A percentile compares a stretch with the other conserved stretches of the same genome.
Evolutionary conservation across 2,113 vertebrate genomes (phyloP).

Genomic region (Psittacus erithacus): DNA sequence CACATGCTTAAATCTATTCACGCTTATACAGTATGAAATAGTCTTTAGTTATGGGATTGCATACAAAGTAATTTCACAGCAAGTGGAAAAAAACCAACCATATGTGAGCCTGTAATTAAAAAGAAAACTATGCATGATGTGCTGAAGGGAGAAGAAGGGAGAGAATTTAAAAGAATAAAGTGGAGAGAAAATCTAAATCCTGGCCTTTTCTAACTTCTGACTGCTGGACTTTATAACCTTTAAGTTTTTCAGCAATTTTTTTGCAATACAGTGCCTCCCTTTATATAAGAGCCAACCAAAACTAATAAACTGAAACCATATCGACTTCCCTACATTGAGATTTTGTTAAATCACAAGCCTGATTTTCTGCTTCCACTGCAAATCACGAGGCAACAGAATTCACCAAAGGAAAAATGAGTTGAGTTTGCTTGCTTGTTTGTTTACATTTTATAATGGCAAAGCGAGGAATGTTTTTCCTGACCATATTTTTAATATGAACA

Average conservation of each 20-base stretch:
- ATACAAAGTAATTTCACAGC: neutral
- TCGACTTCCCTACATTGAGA: neutral
- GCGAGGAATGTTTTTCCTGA: neutral
- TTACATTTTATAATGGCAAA: neutral
- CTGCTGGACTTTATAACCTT: neutral
- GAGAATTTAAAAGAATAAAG: neutral
- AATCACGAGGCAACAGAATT: neutral
- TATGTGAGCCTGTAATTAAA: neutral
- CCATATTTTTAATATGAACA: neutral
- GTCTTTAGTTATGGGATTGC: neutral
- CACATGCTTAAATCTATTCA: neutral
- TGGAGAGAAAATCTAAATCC: neutral
- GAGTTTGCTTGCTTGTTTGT: neutral
- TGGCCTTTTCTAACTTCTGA: neutral
- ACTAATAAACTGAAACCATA: neutral
- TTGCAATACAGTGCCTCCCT: neutral
- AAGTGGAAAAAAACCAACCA: neutral
- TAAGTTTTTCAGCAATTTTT: neutral
- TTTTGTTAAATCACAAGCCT: neutral
- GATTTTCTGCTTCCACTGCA: neutral
- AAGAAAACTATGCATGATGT: neutral
- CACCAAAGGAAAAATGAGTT: neutral
- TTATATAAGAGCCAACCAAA: neutral
- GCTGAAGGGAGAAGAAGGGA: neutral
- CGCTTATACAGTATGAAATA: neutral